Evolutionary conservation across 2,113 vertebrate species (phyloP).

Genomic region (Limnothrissa miodon): DNA sequence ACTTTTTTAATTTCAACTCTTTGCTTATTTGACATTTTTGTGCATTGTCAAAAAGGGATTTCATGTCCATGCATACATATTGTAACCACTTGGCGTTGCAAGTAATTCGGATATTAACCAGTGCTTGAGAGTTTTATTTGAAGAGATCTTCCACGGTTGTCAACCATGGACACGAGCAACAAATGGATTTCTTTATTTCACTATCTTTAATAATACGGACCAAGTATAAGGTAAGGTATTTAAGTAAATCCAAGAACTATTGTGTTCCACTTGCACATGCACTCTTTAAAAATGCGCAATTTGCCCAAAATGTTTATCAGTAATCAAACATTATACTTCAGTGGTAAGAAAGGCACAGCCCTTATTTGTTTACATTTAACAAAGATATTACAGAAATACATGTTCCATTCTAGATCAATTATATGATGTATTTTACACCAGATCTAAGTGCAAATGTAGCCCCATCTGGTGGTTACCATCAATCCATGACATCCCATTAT

Average conservation of each 20-base stretch:
- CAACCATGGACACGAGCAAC: background rate
- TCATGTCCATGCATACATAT: background rate
- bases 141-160: background rate
- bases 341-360: background rate
- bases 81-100: background rate
- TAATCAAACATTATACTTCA: background rate
- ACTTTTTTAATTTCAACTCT: background rate
- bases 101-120: background rate
- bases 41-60: background rate
- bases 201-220: slow-evolving; percentile 9
- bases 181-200: background rate
- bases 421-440: background rate
- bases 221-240: slow-evolving; percentile 8
- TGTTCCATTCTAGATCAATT: background rate
- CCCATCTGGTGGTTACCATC: slow-evolving; percentile 1
- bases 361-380: background rate
- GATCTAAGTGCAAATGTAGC: background rate
- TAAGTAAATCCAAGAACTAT: background rate
- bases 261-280: background rate
- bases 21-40: background rate
- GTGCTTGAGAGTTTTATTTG: background rate
- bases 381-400: background rate
- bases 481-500: background rate
- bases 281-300: background rate
- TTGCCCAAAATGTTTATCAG: no score